Evolutionary conservation across 2,888 invertebrate genomes (phyloP).

Genomic region (Nineta flava): DNA sequence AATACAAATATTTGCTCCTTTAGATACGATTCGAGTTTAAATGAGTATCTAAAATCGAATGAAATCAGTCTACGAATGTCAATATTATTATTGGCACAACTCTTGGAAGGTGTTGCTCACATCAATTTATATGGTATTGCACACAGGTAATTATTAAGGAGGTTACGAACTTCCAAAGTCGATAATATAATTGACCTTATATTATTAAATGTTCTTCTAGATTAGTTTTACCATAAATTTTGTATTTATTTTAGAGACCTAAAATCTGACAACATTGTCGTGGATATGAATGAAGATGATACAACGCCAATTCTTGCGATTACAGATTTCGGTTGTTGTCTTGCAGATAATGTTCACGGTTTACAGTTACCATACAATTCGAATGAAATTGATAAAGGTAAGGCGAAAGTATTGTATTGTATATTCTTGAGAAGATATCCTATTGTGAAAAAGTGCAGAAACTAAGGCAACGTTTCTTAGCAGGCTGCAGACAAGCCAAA

Average conservation of each 20-base stretch:
- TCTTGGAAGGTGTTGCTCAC: slow-evolving; percentile 65
- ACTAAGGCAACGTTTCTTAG: too few species aligned
- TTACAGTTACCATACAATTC: slow-evolving; percentile 48
- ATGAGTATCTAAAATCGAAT: slow-evolving; percentile 27
- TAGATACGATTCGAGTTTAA: slow-evolving; percentile 48
- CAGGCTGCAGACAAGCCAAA: too few species aligned
- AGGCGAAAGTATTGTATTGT: too few species aligned
- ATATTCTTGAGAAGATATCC: too few species aligned
- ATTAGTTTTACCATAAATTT: not conserved
- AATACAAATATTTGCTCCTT: slow-evolving; percentile 15
- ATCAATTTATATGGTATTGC: slow-evolving; percentile 53
- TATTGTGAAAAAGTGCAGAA: too few species aligned
- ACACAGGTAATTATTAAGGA: slow-evolving; percentile 51
- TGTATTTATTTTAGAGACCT: slow-evolving; percentile 54
- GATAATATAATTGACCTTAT: too few species aligned
- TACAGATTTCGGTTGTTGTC: slow-evolving; percentile 78
- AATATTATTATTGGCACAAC: slow-evolving; percentile 53
- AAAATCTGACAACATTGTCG: slow-evolving; percentile 67
- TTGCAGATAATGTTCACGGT: slow-evolving; percentile 48
- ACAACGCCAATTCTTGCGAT: slow-evolving; percentile 51
- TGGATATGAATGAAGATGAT: slow-evolving; percentile 42
- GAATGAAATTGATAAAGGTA: slow-evolving; percentile 50
- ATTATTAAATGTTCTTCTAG: not conserved
- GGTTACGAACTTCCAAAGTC: too few species aligned
- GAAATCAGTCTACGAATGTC: slow-evolving; percentile 36